These are phyloP conservation scores for Sinohyriopsis cumingii DNA, from an alignment of 2,888 invertebrate species.

Conservation along the genomic window DNA sequence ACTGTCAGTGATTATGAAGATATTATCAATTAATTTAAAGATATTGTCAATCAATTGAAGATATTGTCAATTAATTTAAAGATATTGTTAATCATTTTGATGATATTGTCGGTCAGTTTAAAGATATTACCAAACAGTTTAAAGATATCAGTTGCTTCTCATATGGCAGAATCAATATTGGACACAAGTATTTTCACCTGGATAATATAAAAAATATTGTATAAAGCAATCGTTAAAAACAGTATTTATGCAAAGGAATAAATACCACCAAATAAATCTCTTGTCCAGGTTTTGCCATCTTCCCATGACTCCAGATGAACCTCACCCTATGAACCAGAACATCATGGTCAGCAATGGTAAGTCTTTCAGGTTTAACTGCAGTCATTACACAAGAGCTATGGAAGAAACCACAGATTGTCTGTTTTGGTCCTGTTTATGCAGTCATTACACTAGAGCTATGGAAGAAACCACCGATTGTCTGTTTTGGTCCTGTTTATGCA, in stretches of 20 bases:
- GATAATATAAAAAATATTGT: neutral
- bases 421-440: too few species aligned
- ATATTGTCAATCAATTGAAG: too few species aligned
- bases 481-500: too few species aligned
- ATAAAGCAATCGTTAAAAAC: neutral
- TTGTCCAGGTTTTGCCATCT: slow-evolving; percentile 65
- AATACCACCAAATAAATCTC: neutral
- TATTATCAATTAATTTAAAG: too few species aligned
- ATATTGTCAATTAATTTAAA: neutral
- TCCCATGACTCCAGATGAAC: slow-evolving; percentile 68
- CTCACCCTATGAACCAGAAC: slow-evolving; percentile 72
- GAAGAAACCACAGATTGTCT: neutral
- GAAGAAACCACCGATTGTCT: too few species aligned
- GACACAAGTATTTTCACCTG: neutral
- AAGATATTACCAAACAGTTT: too few species aligned
- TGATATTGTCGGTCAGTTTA: neutral
- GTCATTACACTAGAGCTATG: neutral
- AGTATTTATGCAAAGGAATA: neutral
- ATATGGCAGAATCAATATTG: neutral
- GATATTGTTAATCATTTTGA: too few species aligned
- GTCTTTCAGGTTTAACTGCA: slow-evolving; percentile 4
- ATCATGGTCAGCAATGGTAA: slow-evolving; percentile 71
- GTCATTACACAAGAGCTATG: neutral
- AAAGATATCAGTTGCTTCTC: neutral
- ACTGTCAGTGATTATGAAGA: too few species aligned